phyloP scores from a whole-genome alignment of 37 sponge, comb jelly and placozoan genomes.

The Theonella swinhoei region DNA sequence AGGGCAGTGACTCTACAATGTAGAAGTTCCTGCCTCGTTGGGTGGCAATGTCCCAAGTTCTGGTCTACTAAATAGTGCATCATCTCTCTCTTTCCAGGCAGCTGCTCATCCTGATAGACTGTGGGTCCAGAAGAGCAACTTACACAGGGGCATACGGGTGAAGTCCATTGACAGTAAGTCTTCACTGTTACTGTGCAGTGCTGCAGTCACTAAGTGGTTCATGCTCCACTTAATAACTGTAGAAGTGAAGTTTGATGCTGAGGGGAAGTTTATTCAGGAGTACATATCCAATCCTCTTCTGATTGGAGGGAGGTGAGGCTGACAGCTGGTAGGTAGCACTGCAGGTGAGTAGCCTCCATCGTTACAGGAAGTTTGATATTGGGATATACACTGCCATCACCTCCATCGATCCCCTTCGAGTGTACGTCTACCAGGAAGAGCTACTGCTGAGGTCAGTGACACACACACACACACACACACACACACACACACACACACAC shows the following conservation, averaged over 20 bases:
- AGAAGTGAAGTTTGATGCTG: slow-evolving; percentile 7
- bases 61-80: background rate
- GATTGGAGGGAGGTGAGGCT: slow-evolving; percentile 69
- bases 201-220: too few relatives aligned
- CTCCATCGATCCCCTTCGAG: slow-evolving; percentile 75
- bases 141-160: slow-evolving; percentile 71
- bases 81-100: slow-evolving; percentile 21
- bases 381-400: slow-evolving; percentile 74
- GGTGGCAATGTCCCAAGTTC: too few relatives aligned
- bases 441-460: slow-evolving; percentile 55
- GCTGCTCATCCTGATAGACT: slow-evolving; percentile 48
- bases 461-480: slow-evolving; percentile 20
- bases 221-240: too few relatives aligned
- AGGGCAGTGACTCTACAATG: background rate
- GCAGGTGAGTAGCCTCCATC: background rate
- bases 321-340: background rate
- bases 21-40: too few relatives aligned
- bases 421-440: slow-evolving; percentile 73
- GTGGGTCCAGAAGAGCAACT: slow-evolving; percentile 72
- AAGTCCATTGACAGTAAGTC: slow-evolving; percentile 32
- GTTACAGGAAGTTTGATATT: slow-evolving; percentile 80
- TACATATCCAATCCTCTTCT: slow-evolving; percentile 72
- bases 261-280: slow-evolving; percentile 64
- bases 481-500: background rate
- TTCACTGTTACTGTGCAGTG: too few relatives aligned